Evolutionary conservation across 2,113 vertebrate species (phyloP), one percentile per base, ranked within the genome.

Genomic region (Myrmophylax atrothorax): DNA sequence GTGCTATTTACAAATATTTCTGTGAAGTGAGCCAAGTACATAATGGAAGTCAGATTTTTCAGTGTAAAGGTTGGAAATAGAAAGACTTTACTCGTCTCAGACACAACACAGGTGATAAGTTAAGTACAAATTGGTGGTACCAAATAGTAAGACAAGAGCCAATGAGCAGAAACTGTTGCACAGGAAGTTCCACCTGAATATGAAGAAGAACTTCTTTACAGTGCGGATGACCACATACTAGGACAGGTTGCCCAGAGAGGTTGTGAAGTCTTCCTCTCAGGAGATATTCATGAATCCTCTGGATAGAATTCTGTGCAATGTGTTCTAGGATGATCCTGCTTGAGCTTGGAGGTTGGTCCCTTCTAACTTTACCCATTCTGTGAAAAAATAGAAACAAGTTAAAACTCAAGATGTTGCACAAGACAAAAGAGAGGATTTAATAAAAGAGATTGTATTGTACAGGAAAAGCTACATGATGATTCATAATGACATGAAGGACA

Each of bases 211-310:
- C 4, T n/a, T 64, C 42, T 26, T 68, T 18, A 18, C 9, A 26
- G 17, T 31, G 6, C 20, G 55, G 29, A 7, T 55, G 25, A 42
- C 31, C 0, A 0, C 35, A 18, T 20, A 23, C 8, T 42, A 14
- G 40, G 16, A 60, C 14, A 68, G 14, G 9, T 23, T 55, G 3
- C 12, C n/a, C 25, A 26, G 25, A 49, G 29, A 35, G 14, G 12
- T 7, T 69, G 20, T 42, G 55, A 17, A 35, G 25, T 62, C 11
- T 76, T 17, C 29, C 3, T 56, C 25, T 13, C 35, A 16, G 20
- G 35, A 56, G 8, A 42, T 49, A 37, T 19, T 69, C 12, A 28
- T 40, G 40, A 76, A 23, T 29, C 26, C 4, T 23, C 20, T 56
- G 18, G 9, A 42, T 35, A 18, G 2, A 5, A 55, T 33, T 55